A percentile compares a stretch with the other conserved stretches of the same genome.
phyloP scores from a whole-genome alignment of 2,888 invertebrate genomes.

The Ormyrus thymus region DNA sequence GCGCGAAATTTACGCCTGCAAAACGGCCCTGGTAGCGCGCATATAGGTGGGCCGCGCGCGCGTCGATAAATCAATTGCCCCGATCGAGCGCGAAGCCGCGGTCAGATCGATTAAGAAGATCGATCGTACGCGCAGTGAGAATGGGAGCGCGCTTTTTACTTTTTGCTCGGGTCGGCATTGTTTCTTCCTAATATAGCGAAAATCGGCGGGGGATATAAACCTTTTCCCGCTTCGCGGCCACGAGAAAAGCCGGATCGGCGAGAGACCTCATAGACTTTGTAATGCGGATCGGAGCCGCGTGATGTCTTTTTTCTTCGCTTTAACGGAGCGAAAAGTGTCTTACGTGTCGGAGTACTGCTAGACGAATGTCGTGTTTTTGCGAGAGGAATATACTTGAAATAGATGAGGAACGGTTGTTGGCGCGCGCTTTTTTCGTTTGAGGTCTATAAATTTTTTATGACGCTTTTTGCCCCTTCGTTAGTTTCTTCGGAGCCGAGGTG shows the following conservation, averaged over 20 bases:
- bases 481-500: not conserved
- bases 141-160: conserved; percentile 22
- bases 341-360: conserved; percentile 16
- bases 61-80: conserved; percentile 66
- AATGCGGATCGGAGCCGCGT: conserved; percentile 22
- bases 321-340: conserved; percentile 4
- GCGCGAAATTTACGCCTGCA: not conserved
- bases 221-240: not conserved
- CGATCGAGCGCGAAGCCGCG: conserved; percentile 53
- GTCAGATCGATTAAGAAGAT: conserved; percentile 66
- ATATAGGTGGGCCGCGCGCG: conserved; percentile 40
- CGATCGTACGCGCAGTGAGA: conserved; percentile 57
- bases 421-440: not conserved
- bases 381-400: not conserved
- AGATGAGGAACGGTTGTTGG: conserved; percentile 20
- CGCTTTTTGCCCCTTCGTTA: conserved; percentile 9
- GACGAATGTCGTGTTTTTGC: not conserved
- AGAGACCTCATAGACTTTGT: conserved; percentile 35
- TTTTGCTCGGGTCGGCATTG: not conserved
- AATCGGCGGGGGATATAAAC: not conserved
- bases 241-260: not conserved
- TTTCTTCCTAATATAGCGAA: conserved; percentile 24
- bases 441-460: conserved; percentile 17
- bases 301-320: not conserved
- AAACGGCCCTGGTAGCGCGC: not conserved